These are phyloP conservation scores for Lordiphosa collinella DNA, from an alignment of 1,140 invertebrate species.

Conservation along the genomic window DNA sequence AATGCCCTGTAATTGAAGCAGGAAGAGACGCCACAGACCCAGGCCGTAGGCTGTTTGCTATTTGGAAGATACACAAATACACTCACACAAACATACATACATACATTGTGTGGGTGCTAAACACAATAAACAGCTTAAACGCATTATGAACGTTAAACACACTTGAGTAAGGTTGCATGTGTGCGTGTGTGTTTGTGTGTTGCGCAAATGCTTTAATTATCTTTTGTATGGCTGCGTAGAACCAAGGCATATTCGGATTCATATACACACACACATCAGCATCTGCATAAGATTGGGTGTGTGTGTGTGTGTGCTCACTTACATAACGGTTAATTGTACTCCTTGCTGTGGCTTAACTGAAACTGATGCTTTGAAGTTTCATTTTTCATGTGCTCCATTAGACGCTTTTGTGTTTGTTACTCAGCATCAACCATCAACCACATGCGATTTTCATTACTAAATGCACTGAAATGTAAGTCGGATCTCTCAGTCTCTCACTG, in stretches of 20 bases:
- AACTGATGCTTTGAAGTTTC: too few relatives aligned
- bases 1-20: conserved; percentile 42
- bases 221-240: conserved; percentile 10
- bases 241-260: too few relatives aligned
- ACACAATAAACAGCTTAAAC: conserved; percentile 68
- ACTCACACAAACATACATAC: background rate
- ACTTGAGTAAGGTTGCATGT: conserved; percentile 8
- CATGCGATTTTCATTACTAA: too few relatives aligned
- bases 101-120: conserved; percentile 14
- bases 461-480: too few relatives aligned
- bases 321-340: too few relatives aligned
- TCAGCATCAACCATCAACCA: too few relatives aligned
- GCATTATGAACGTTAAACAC: conserved; percentile 45
- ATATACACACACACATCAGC: too few relatives aligned
- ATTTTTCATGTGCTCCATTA: too few relatives aligned
- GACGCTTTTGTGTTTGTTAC: too few relatives aligned
- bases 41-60: conserved; percentile 33
- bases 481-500: too few relatives aligned
- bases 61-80: conserved; percentile 45
- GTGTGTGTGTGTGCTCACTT: too few relatives aligned
- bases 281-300: conserved; percentile 3
- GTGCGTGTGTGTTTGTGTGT: background rate
- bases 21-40: background rate
- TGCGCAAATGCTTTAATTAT: conserved; percentile 37
- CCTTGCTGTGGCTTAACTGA: too few relatives aligned